Evolutionary conservation across 2,888 invertebrate species (phyloP), one percentile per base, ranked within the genome.

Genomic region (Eudemis profundana): DNA sequence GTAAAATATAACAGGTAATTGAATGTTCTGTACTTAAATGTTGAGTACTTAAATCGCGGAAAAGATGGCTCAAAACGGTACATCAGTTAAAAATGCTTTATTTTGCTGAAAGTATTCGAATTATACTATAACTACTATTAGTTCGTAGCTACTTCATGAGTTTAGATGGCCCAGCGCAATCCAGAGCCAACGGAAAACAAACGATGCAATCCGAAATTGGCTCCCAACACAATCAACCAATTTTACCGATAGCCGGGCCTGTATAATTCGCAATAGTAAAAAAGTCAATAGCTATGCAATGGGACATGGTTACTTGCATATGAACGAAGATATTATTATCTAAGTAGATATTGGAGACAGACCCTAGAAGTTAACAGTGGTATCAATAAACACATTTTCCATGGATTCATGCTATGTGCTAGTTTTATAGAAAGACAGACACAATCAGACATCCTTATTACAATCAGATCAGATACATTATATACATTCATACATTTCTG

Each of bases 171-270:
- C n/a, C 44, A 49, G 61, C 42, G 15, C 36, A 53, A 61, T 53
- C 21, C 17, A 23, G 8, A 44, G 17, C 51, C 44, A 12, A 29
- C 23, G 10, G 42, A 21, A 33, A 61, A 61, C 61, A 51, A 61
- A 51, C 51, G 61, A 53, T 36, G 44, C 53, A 53, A 46, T 53
- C 15, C 46, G n/a, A 36, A 61, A 61, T 61, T 53, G 46, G 44
- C 61, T 61, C 23, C 21, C 36, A 36, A 51, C 33, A 38, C 61
- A 61, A 46, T 61, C 53, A 61, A 61, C 23, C 44, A 23, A 61
- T 61, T 46, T 53, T 17, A 53, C 44, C 36, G 36, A 61, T 42
- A 46, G 53, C 21, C 14, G 17, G n/a, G 17, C 21, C 33, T 51
- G 42, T 36, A 61, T 53, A 44, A 61, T 23, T 33, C 15, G 7